Evolutionary conservation across 2,113 vertebrate species (phyloP), one percentile per base, ranked within the genome.

Genomic region (Prietella phreatophila): DNA sequence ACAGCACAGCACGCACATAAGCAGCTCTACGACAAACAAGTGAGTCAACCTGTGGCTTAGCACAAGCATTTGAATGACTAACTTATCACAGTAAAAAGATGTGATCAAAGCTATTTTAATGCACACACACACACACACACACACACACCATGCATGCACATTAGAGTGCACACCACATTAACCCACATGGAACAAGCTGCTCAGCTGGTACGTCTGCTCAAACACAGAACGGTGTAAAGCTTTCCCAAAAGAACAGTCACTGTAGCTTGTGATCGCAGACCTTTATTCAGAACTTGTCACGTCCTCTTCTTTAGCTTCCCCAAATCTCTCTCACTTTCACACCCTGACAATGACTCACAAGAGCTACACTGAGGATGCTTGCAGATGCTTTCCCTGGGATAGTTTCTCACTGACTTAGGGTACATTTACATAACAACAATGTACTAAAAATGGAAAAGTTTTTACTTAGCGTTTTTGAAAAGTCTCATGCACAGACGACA

Each of bases 41-140:
- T 94, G 94, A 95, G 93, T 95, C 94, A 94, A 94, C 93, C 90
- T 93, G 93, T 91, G 93, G 94, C 88, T 94, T 92, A 82, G 92
- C 92, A 94, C 94, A 93, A 93, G 92, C 91, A 89, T 86, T 86
- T 83, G 4, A 88, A 93, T 96, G 94, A 95, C 93, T 95, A 91
- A 95, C 89, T 82, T 61, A 86, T 65, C 22, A 81, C 56, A 60
- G 55, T 25, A 60, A 3, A 85, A 55, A 76, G 73, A 76, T 78
- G 88, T 85, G 30, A 73, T 80, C 55, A 9, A 67, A 65, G 85
- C 36, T 36, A 61, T 84, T 85, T 84, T 78, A 80, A 55, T 15
- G 42, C 14, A 58, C 3, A 13, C 50, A 80, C 30, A 30, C 47
- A 80, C 30, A n/a, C 14, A 58, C 3, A 13, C 50, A 80, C 30